Conservation (phyloP, 2,888 invertebrate species). For the Heliconius sara region DNA sequence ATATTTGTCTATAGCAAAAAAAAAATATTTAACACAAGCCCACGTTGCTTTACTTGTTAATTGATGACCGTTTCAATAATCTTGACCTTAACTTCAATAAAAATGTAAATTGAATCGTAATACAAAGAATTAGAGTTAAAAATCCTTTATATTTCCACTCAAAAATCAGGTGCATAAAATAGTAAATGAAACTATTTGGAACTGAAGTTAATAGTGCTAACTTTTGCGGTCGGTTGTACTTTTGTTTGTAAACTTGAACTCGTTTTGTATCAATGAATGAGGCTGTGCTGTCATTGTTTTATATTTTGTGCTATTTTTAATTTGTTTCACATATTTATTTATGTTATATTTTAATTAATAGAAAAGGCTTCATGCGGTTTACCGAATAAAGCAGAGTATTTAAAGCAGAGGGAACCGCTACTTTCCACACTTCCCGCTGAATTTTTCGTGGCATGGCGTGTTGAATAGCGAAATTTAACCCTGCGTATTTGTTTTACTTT, state of each 20-base stretch:
- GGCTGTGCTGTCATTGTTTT: slow-evolving; percentile 47
- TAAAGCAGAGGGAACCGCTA: neutral
- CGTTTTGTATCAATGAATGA: slow-evolving; percentile 68
- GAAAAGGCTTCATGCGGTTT: neutral
- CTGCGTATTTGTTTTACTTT: neutral
- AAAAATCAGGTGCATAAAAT: slow-evolving; percentile 65
- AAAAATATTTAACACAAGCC: slow-evolving; percentile 43
- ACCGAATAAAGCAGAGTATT: neutral
- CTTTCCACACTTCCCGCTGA: too few species aligned
- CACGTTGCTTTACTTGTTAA: slow-evolving; percentile 58
- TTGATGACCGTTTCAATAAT: slow-evolving; percentile 60
- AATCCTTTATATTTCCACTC: slow-evolving; percentile 41
- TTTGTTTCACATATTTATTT: neutral
- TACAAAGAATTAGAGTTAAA: slow-evolving; percentile 44
- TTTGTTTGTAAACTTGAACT: slow-evolving; percentile 77
- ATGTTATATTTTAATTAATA: neutral
- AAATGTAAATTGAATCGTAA: slow-evolving; percentile 43
- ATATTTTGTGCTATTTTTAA: neutral
- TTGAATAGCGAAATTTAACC: neutral
- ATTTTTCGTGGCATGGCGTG: too few species aligned
- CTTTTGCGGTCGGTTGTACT: slow-evolving; percentile 63
- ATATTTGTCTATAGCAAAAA: too few species aligned
- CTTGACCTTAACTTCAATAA: slow-evolving; percentile 54
- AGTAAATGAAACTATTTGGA: slow-evolving; percentile 56
- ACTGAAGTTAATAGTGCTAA: slow-evolving; percentile 55